Base-by-base conservation (phyloP, 2,113 vertebrate genomes). In the Rhea americana region DNA sequence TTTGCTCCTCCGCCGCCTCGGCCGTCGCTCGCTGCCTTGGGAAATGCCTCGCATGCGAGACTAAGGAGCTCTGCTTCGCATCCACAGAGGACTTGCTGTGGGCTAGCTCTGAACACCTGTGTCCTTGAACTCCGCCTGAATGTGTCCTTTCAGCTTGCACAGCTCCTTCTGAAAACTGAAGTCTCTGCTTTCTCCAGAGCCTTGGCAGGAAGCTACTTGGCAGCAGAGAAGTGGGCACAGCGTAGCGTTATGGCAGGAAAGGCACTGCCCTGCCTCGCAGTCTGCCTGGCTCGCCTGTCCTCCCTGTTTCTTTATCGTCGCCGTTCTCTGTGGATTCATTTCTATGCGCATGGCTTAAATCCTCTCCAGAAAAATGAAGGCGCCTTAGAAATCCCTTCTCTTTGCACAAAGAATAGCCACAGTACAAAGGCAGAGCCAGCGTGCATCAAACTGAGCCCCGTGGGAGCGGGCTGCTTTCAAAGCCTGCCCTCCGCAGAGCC, bases 361-460 rank as follows among this genome's bases (percentile, higher is more conserved):
- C 16, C 7, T 15, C 15, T 78, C 65, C 70, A 65, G 68, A 39
- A 92, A 70, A 78, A 0, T 8, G 12, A 24, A 30, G 25, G 4
- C 61, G 67, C 53, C 45, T 39, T 65, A 85, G 84, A 91, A 87
- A 89, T 87, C 50, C 28, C 77, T 11, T 6, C 62, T 83, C 41
- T 82, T 72, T 78, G 25, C 26, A 48, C 59, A 32, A 65, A 16
- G 39, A 68, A 19, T 22, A 93, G 59, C 8, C 39, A 18, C 0
- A 1, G 5, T 35, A 45, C 39, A 35, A 75, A 68, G 50, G 30
- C 76, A 71, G 43, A 74, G 32, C 16, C 35, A 58, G 45, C 24
- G 32, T 22, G 25, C 22, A 32, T 47, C n/a, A 58, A 55, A n/a
- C 17, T 5, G 24, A 53, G 2, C 14, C 2, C 16, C 0, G 0